phyloP scores from a whole-genome alignment of 2,113 vertebrate genomes.

The Erythrolamprus reginae region DNA sequence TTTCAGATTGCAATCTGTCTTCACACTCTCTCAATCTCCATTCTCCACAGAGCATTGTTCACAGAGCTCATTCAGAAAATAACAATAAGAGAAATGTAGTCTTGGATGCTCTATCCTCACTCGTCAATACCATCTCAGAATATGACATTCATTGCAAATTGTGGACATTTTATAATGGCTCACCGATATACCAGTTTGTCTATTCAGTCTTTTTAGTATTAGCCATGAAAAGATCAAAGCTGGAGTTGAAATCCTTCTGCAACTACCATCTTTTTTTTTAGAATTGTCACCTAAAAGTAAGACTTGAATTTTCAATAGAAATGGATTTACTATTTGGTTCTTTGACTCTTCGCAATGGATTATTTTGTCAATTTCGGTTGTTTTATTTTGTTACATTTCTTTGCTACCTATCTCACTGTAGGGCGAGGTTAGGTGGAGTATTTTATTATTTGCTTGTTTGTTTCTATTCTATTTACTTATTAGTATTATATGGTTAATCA shows the following conservation, averaged over 20 bases:
- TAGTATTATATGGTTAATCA: not conserved
- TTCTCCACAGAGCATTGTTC: not conserved
- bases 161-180: not conserved
- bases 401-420: not conserved
- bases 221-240: not conserved
- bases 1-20: not conserved
- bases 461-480: not conserved
- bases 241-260: not conserved
- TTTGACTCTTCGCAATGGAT: not conserved
- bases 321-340: not conserved
- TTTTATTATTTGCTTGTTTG: not conserved
- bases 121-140: not conserved
- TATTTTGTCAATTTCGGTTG: not conserved
- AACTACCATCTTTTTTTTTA: not conserved
- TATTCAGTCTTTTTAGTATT: not conserved
- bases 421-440: not conserved
- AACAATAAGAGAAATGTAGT: not conserved
- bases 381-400: not conserved
- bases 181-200: not conserved
- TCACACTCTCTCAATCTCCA: not conserved
- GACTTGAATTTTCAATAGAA: not conserved
- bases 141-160: not conserved
- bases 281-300: not conserved
- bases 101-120: not conserved
- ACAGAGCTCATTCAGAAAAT: not conserved